phyloP scores from a whole-genome alignment of 1,140 invertebrate species.

The Tetranychus urticae region DNA sequence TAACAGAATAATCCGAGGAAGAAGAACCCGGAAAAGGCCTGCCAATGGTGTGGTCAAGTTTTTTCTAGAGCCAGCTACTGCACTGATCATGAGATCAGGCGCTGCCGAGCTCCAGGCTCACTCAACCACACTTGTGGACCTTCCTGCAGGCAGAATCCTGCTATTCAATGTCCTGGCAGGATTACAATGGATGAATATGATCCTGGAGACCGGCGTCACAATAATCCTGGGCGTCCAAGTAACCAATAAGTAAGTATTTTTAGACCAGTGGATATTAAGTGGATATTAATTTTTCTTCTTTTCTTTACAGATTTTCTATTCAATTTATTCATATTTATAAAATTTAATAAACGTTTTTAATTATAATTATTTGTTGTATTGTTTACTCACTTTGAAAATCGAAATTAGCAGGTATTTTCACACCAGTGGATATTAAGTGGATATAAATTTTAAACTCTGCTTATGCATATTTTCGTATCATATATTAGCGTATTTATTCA shows the following conservation, averaged over 20 bases:
- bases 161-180: not conserved
- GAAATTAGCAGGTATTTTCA: too few species aligned
- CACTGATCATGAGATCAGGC: not conserved
- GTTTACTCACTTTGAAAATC: not conserved
- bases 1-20: not conserved
- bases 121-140: not conserved
- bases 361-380: not conserved
- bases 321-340: not conserved
- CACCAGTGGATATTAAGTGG: too few species aligned
- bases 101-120: not conserved
- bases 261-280: not conserved
- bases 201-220: not conserved
- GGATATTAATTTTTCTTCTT: not conserved
- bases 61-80: not conserved
- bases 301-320: not conserved
- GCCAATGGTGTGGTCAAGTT: not conserved
- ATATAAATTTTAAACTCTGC: too few species aligned
- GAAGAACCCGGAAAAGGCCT: not conserved
- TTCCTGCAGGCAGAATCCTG: too few species aligned
- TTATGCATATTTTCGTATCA: too few species aligned
- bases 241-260: not conserved
- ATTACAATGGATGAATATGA: not conserved
- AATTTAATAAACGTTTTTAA: not conserved
- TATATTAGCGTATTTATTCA: too few species aligned
- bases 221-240: not conserved